phyloP scores from a whole-genome alignment of 2,797 vertebrate species.

The Helostoma temminkii region DNA sequence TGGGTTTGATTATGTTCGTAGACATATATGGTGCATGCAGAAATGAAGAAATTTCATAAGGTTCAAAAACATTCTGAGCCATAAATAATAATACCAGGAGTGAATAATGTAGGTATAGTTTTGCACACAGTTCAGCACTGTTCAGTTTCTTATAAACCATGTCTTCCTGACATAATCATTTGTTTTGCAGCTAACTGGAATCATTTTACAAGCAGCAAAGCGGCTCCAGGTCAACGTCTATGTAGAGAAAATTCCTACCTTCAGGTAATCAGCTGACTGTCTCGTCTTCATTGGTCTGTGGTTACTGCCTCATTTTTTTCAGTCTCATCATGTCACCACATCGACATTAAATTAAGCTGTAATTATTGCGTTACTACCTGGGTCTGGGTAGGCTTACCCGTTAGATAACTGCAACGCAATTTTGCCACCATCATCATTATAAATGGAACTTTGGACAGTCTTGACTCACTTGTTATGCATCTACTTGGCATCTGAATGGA shows the following conservation, averaged over 20 bases:
- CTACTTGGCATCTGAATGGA: slow-evolving; percentile 8
- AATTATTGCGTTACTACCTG: not conserved
- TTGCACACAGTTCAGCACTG: not conserved
- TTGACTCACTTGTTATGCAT: slow-evolving; percentile 27
- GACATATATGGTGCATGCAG: too few species aligned
- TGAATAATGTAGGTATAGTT: not conserved
- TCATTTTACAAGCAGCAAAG: slow-evolving; percentile 90
- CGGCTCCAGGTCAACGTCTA: slow-evolving; percentile 92
- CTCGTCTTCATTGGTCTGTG: not conserved
- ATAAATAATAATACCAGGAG: not conserved
- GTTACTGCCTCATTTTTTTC: not conserved
- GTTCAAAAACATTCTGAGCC: too few species aligned
- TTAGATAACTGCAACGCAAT: slow-evolving; percentile 31
- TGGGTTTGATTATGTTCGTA: too few species aligned
- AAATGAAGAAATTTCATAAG: too few species aligned
- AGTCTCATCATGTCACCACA: not conserved
- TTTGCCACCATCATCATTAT: slow-evolving; percentile 65
- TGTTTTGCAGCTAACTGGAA: slow-evolving; percentile 89
- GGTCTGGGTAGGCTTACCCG: slow-evolving; percentile 8
- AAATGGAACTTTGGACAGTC: slow-evolving; percentile 65
- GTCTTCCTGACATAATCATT: not conserved
- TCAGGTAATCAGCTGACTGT: slow-evolving; percentile 84
- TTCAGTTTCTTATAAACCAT: not conserved
- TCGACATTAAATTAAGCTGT: slow-evolving; percentile 1
- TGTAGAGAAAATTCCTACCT: slow-evolving; percentile 83